Conservation (phyloP, 1,140 invertebrate genomes). For the Campoletis sonorensis region DNA sequence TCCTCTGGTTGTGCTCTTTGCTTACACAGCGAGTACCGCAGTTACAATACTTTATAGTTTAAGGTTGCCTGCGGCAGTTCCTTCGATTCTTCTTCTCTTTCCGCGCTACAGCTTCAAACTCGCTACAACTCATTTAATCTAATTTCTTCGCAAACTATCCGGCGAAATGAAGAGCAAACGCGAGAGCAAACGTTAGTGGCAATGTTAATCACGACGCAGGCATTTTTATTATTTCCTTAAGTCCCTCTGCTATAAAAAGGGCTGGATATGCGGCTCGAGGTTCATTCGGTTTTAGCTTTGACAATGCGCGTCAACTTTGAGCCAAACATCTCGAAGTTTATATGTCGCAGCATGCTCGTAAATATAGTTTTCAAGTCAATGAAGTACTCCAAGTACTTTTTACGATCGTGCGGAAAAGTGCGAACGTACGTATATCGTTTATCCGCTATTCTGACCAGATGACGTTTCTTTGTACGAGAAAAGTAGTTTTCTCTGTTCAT, state of each 20-base stretch:
- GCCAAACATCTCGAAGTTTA: not conserved
- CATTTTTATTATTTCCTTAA: too few relatives aligned
- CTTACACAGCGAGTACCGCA: not conserved
- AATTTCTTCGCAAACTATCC: not conserved
- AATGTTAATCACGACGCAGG: too few relatives aligned
- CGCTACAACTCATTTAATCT: not conserved
- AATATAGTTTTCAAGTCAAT: not conserved
- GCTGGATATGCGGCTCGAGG: too few relatives aligned
- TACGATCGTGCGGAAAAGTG: not conserved
- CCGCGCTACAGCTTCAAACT: not conserved
- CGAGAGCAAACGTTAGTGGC: too few relatives aligned
- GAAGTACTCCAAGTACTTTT: not conserved
- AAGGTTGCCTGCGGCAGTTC: not conserved
- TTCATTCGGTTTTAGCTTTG: too few relatives aligned
- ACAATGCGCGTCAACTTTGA: not conserved
- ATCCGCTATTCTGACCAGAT: slow-evolving; percentile 9
- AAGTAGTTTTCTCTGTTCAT: slow-evolving; percentile 37
- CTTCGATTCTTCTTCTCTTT: not conserved
- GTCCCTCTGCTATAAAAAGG: too few relatives aligned
- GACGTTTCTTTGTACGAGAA: slow-evolving; percentile 27
- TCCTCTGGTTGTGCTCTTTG: not conserved
- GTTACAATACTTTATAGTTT: not conserved
- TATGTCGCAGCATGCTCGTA: not conserved
- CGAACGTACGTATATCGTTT: not conserved
- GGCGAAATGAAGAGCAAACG: not conserved